phyloP scores from a whole-genome alignment of 2,797 vertebrate species.

The Spondyliosoma cantharus region DNA sequence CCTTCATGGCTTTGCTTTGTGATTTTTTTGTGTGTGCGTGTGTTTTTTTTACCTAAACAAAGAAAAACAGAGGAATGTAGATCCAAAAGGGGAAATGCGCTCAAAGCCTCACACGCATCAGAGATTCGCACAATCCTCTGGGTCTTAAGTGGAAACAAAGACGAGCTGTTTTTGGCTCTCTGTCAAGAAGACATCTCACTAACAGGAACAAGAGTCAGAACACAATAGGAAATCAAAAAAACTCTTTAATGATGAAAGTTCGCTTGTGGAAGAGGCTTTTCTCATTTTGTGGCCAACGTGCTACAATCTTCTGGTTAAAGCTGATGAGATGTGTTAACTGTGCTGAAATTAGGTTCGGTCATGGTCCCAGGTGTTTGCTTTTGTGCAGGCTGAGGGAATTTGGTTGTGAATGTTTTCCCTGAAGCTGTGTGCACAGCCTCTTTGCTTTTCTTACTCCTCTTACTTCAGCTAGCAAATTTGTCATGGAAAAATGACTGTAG shows the following conservation, averaged over 20 bases:
- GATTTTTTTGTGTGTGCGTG: not conserved
- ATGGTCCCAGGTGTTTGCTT: constrained; percentile 63
- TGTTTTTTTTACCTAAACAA: constrained; percentile 30
- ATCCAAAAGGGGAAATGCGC: constrained; percentile 34
- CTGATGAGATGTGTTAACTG: constrained; percentile 49
- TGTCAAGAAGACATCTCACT: constrained; percentile 57
- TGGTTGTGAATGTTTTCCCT: constrained; percentile 49
- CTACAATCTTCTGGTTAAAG: constrained; percentile 57
- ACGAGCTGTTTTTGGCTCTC: constrained; percentile 46
- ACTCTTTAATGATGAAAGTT: constrained; percentile 39
- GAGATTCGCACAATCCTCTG: constrained; percentile 45
- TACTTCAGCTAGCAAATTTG: constrained; percentile 45
- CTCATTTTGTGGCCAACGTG: constrained; percentile 52
- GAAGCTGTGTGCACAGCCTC: constrained; percentile 34
- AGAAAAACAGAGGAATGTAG: constrained; percentile 25
- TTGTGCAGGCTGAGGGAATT: constrained; percentile 50
- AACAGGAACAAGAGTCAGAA: constrained; percentile 44
- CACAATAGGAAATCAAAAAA: constrained; percentile 26
- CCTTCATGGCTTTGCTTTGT: constrained; percentile 11
- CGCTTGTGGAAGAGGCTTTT: constrained; percentile 40
- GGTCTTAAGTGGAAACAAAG: constrained; percentile 67
- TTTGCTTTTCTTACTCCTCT: constrained; percentile 11
- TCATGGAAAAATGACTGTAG: constrained; percentile 31
- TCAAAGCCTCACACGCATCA: constrained; percentile 51
- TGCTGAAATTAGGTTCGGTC: constrained; percentile 58